phyloP scores from a whole-genome alignment of 2,113 vertebrate species.

The Myotis brandtii region DNA sequence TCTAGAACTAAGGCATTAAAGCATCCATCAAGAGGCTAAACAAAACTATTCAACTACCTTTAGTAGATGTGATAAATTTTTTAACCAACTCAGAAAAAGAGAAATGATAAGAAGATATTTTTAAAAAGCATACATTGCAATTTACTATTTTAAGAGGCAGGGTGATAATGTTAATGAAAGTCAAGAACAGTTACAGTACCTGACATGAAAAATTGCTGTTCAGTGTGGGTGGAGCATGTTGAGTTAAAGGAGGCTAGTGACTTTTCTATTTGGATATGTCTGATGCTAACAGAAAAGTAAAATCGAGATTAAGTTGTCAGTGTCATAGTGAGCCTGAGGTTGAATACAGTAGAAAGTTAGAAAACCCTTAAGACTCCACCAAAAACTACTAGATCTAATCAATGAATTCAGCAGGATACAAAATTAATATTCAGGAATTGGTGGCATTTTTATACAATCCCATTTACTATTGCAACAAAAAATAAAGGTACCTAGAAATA shows the following conservation, averaged over 20 bases:
- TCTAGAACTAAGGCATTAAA: background rate
- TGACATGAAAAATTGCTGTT: background rate
- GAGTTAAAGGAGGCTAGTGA: background rate
- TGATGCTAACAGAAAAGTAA: background rate
- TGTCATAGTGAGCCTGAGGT: background rate
- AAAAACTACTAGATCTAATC: too few relatives aligned
- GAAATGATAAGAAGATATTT: background rate
- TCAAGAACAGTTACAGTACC: background rate
- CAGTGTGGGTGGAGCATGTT: background rate
- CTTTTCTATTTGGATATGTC: background rate
- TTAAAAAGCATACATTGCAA: background rate
- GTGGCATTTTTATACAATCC: too few relatives aligned
- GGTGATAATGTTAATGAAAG: background rate
- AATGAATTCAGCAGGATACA: too few relatives aligned
- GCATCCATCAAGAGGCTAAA: background rate
- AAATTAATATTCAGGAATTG: too few relatives aligned
- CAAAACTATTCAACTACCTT: background rate
- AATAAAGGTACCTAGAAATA: too few relatives aligned
- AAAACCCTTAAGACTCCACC: background rate
- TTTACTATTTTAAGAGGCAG: background rate
- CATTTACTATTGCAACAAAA: too few relatives aligned
- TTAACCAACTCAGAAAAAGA: background rate
- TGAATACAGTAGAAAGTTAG: background rate
- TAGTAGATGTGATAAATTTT: background rate
- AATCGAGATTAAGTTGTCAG: background rate